phyloP scores from a whole-genome alignment of 2,113 vertebrate genomes.

The Brachypodius melanocephalos region DNA sequence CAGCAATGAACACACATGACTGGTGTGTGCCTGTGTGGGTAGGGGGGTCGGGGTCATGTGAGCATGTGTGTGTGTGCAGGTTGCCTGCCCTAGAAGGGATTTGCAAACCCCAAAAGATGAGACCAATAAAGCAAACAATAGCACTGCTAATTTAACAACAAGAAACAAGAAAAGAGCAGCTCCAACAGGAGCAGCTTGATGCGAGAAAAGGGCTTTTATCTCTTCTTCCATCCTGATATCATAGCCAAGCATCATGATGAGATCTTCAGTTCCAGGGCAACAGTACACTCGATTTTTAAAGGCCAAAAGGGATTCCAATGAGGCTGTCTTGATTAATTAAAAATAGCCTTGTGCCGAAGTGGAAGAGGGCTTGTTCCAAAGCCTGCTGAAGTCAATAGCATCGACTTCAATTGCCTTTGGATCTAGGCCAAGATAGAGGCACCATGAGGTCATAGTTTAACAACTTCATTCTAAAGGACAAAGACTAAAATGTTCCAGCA shows the following conservation, averaged over 20 bases:
- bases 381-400: neutral
- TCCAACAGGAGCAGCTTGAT: constrained; percentile 22
- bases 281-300: constrained; percentile 6
- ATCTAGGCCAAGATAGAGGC: neutral
- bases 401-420: constrained; percentile 32
- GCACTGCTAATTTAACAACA: neutral
- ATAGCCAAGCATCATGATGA: constrained; percentile 26
- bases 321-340: constrained; percentile 16
- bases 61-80: fast-evolving
- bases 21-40: neutral
- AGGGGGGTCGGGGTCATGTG: too few species aligned
- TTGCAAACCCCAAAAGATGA: neutral
- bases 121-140: neutral
- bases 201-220: constrained; percentile 45
- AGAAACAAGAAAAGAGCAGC: constrained; percentile 9
- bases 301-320: neutral
- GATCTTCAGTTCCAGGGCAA: constrained; percentile 31
- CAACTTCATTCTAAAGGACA: neutral
- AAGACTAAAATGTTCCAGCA: constrained; percentile 17
- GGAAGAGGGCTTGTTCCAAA: constrained; percentile 27
- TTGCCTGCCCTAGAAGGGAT: neutral
- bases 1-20: neutral
- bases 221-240: constrained; percentile 32
- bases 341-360: constrained; percentile 40
- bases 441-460: constrained; percentile 46